Percentiles rank a stretch among this genome's conserved stretches.
Conservation (phyloP, 2,888 invertebrate species). For the Agrotis clavis region DNA sequence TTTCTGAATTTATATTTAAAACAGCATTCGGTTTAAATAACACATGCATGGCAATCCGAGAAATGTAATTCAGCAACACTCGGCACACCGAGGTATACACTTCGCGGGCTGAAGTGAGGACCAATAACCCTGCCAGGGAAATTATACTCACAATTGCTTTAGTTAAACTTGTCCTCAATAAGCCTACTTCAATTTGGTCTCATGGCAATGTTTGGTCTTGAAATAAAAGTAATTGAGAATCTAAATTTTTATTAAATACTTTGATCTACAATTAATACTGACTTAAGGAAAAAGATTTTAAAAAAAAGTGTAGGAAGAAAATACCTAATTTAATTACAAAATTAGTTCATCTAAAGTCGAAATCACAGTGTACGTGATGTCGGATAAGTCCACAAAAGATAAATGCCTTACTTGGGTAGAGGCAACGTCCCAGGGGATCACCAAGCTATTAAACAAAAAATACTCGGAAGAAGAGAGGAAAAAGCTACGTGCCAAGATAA, state of each 20-base stretch:
- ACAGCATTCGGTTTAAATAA: slow-evolving; percentile 45
- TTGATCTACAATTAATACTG: too few relatives aligned
- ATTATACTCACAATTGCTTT: slow-evolving; percentile 45
- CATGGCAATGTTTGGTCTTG: background rate
- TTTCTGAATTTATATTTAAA: slow-evolving; percentile 29
- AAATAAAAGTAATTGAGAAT: background rate
- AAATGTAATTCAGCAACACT: slow-evolving; percentile 47
- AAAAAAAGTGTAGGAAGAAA: background rate
- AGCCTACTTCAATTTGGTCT: slow-evolving; percentile 1
- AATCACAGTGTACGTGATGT: slow-evolving; percentile 13
- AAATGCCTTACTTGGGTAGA: slow-evolving; percentile 12
- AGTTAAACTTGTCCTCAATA: slow-evolving; percentile 27
- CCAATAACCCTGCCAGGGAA: slow-evolving; percentile 33
- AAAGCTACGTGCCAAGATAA: slow-evolving; percentile 5
- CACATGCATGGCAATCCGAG: slow-evolving; percentile 41
- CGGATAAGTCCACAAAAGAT: slow-evolving; percentile 29
- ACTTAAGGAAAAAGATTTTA: background rate
- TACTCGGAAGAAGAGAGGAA: slow-evolving; percentile 9
- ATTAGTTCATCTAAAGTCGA: background rate
- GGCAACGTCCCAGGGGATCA: slow-evolving; percentile 7
- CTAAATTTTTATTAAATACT: background rate
- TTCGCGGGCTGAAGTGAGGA: slow-evolving; percentile 38
- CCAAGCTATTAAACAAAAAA: slow-evolving; percentile 35
- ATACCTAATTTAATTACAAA: slow-evolving; percentile 2
- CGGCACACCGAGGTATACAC: slow-evolving; percentile 40